These are phyloP conservation scores for Paraescarpia echinospica DNA, from an alignment of 1,140 invertebrate species.

Conservation along the genomic window DNA sequence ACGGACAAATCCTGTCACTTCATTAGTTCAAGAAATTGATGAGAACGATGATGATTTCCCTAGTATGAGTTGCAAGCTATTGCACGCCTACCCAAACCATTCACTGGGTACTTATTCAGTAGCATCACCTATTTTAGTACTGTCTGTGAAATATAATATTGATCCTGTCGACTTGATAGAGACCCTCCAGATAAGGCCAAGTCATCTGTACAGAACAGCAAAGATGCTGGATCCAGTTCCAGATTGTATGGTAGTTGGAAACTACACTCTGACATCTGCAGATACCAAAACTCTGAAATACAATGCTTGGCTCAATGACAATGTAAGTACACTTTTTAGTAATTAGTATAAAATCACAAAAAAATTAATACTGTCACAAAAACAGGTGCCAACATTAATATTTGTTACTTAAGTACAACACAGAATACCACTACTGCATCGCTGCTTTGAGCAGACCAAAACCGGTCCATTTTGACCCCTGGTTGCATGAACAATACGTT, in stretches of 20 bases:
- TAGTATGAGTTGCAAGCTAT: neutral
- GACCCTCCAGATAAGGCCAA: neutral
- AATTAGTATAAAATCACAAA: too few relatives aligned
- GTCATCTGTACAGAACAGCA: neutral
- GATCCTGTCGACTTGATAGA: too few relatives aligned
- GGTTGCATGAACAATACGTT: too few relatives aligned
- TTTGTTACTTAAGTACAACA: too few relatives aligned
- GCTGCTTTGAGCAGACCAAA: too few relatives aligned
- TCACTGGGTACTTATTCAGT: neutral
- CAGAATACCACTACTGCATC: neutral
- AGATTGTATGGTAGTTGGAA: neutral
- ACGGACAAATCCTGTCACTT: neutral
- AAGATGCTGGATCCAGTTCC: neutral
- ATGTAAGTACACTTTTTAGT: too few relatives aligned
- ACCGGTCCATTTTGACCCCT: too few relatives aligned
- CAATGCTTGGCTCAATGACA: too few relatives aligned
- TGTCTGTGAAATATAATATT: neutral
- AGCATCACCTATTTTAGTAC: neutral
- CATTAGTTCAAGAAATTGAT: neutral
- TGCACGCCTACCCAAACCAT: neutral
- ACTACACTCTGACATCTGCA: neutral
- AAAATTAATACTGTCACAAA: too few relatives aligned
- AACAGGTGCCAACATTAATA: too few relatives aligned
- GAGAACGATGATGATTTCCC: neutral
- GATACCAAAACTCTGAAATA: too few relatives aligned